Evolutionary conservation across 2,113 vertebrate genomes (phyloP).

Genomic region (Dascyllus trimaculatus): DNA sequence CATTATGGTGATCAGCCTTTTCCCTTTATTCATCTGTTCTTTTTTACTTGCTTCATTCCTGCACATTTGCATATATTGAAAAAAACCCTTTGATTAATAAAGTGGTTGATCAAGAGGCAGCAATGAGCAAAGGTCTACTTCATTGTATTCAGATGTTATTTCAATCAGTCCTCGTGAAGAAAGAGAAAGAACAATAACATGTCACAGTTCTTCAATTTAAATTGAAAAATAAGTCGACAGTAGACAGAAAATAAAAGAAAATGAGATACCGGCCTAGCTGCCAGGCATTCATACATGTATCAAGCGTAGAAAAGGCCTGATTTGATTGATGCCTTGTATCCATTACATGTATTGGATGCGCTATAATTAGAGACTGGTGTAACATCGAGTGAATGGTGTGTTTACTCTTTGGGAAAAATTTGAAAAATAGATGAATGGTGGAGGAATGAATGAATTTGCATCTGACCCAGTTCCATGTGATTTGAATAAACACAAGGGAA

Average conservation of each 20-base stretch:
- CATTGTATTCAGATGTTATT: not conserved
- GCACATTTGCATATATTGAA: not conserved
- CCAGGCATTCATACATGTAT: not conserved
- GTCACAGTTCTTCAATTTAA: not conserved
- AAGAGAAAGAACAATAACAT: not conserved
- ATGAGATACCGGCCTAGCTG: not conserved
- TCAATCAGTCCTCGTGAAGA: not conserved
- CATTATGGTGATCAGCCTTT: not conserved
- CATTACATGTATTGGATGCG: not conserved
- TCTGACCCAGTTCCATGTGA: conserved; percentile 41
- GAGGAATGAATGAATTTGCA: conserved; percentile 28
- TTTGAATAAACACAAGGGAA: not conserved
- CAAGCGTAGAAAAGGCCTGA: not conserved
- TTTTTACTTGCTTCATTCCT: not conserved
- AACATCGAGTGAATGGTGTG: not conserved
- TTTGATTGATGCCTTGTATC: not conserved
- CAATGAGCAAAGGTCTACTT: not conserved
- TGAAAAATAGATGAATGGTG: conserved; percentile 16
- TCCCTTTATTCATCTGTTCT: not conserved
- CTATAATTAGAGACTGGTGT: not conserved
- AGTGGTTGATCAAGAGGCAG: not conserved
- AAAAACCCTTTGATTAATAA: conserved; percentile 15
- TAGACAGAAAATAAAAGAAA: not conserved
- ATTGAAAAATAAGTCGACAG: not conserved
- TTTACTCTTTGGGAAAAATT: not conserved